Percentiles rank a stretch among this genome's conserved stretches.
phyloP scores from a whole-genome alignment of 2,797 vertebrate species.

The Lacerta viridis region DNA sequence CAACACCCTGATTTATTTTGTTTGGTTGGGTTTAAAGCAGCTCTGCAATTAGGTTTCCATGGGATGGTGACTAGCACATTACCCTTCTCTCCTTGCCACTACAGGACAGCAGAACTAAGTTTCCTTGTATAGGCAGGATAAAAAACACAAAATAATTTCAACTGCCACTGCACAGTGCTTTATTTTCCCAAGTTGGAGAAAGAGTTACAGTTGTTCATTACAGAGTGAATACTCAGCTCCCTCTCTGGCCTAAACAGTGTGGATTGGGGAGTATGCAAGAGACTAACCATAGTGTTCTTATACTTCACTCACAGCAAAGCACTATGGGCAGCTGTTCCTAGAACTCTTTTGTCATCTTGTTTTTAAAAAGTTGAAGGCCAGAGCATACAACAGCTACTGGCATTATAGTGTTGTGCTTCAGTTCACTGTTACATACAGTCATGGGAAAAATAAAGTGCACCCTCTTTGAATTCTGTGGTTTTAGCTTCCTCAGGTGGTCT shows the following conservation, averaged over 20 bases:
- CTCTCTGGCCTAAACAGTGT: neutral
- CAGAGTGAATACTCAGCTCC: neutral
- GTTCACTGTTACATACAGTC: too few species aligned
- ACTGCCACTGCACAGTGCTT: neutral
- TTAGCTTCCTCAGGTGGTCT: too few species aligned
- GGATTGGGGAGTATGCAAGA: neutral
- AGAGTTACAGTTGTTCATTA: neutral
- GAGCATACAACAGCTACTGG: too few species aligned
- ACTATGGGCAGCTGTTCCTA: too few species aligned
- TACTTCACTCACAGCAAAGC: neutral
- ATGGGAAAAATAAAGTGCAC: too few species aligned
- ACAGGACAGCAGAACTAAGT: neutral
- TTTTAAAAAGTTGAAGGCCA: too few species aligned
- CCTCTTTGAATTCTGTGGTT: too few species aligned
- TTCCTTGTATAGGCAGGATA: neutral
- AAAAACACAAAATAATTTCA: neutral
- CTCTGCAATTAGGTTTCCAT: neutral
- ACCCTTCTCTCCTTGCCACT: neutral
- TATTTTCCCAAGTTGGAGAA: neutral
- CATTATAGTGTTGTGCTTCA: neutral
- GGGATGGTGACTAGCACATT: neutral
- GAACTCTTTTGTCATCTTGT: too few species aligned
- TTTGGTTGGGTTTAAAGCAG: neutral
- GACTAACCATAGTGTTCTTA: neutral
- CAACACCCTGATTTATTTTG: neutral